A percentile compares a stretch with the other conserved stretches of the same genome.
These are phyloP conservation scores for Ceratosolen fusciceps DNA, from an alignment of 1,140 invertebrate genomes.

Conservation along the genomic window DNA sequence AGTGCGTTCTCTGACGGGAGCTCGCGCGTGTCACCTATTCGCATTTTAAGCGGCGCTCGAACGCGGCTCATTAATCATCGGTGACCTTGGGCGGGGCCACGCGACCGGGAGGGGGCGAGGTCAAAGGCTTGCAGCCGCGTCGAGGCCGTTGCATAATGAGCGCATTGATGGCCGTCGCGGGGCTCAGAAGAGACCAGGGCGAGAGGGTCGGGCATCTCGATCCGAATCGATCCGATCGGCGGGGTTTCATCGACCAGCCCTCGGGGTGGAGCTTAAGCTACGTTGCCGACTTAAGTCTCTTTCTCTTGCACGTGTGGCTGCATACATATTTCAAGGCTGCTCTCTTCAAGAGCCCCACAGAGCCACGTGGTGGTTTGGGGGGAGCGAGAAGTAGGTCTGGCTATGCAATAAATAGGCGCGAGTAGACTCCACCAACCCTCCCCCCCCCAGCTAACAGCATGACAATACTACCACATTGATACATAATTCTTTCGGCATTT, in stretches of 20 bases:
- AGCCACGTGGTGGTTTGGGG: too few relatives aligned
- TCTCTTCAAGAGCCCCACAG: not conserved
- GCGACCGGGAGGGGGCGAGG: not conserved
- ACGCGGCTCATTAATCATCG: not conserved
- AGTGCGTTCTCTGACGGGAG: too few relatives aligned
- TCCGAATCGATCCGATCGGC: slow-evolving; percentile 59
- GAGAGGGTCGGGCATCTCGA: slow-evolving; percentile 49
- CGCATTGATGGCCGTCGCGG: too few relatives aligned
- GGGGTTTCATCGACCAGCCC: slow-evolving; percentile 65
- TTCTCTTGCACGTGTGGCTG: slow-evolving; percentile 38
- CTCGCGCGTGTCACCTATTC: too few relatives aligned
- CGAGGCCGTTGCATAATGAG: slow-evolving; percentile 8
- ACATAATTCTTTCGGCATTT: too few relatives aligned
- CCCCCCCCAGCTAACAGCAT: too few relatives aligned
- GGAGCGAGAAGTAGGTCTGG: too few relatives aligned
- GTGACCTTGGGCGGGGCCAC: not conserved
- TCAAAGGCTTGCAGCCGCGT: not conserved
- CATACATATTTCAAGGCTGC: not conserved
- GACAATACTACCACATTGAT: too few relatives aligned
- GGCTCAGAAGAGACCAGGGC: not conserved
- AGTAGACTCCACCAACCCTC: too few relatives aligned
- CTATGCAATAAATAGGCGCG: too few relatives aligned
- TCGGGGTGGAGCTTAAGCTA: slow-evolving; percentile 63
- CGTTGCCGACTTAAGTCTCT: slow-evolving; percentile 59
- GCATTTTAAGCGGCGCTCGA: too few relatives aligned